Conservation (phyloP, 2,888 invertebrate species). For the Epirrhoe tristata region DNA sequence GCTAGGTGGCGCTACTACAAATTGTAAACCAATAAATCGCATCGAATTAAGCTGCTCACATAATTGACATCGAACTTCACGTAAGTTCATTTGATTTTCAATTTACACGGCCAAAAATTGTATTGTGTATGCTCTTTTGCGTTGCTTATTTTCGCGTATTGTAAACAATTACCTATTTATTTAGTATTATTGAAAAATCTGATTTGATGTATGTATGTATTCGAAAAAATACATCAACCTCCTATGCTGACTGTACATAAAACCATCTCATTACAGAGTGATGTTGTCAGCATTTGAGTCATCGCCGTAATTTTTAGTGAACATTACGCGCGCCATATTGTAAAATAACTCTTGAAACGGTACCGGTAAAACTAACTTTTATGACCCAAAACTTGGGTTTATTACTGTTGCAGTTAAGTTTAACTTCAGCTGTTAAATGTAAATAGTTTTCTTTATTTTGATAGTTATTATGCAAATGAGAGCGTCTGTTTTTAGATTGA, state of each 20-base stretch:
- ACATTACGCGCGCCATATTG: constrained; percentile 46
- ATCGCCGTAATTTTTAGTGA: constrained; percentile 45
- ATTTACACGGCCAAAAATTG: too few species aligned
- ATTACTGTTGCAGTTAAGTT: constrained; percentile 44
- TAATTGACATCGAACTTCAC: not conserved
- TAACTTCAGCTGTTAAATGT: constrained; percentile 45
- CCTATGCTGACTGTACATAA: not conserved
- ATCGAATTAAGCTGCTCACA: constrained; percentile 2
- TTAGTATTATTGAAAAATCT: too few species aligned
- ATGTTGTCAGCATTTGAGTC: constrained; percentile 40
- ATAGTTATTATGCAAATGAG: constrained; percentile 44
- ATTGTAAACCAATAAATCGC: not conserved
- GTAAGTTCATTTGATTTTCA: too few species aligned
- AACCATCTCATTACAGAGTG: constrained; percentile 39
- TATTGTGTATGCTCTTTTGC: too few species aligned
- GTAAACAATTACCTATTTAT: too few species aligned
- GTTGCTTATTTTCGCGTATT: too few species aligned
- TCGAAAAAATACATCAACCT: too few species aligned
- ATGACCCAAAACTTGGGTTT: constrained; percentile 46
- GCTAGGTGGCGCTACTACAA: too few species aligned
- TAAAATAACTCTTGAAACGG: constrained; percentile 40
- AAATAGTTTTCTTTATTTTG: constrained; percentile 46
- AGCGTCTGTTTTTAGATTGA: constrained; percentile 33
- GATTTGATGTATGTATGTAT: too few species aligned
- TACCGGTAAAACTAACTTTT: constrained; percentile 40